Evolutionary conservation across 2,113 vertebrate species (phyloP), one percentile per base, ranked within the genome.

Genomic region (Stigmatopora argus): DNA sequence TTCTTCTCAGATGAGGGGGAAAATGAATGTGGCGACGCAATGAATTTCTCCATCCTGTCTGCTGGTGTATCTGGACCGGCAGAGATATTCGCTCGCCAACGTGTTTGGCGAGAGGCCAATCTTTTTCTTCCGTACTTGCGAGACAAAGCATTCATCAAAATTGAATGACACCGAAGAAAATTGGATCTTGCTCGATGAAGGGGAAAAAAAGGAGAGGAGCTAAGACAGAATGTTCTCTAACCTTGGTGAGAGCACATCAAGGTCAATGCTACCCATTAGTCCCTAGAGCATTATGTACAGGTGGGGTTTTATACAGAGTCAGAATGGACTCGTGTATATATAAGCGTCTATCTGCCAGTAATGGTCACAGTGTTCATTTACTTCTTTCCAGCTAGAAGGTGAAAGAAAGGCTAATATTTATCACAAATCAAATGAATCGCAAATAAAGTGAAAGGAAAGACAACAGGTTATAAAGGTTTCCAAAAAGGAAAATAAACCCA

Each of bases 131-230:
- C 46, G 57, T 67, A 78, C 70, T 73, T 67, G 62, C 75, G 55
- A 63, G 78, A 87, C 78, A 81, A 82, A 66, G 60, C 58, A 73
- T 64, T 81, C 76, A 86, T 86, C 70, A 81, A 83, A 86, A 74
- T 60, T 79, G 65, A 82, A 86, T 80, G 73, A 73, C 38, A 52
- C 17, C 52, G 76, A 78, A 78, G 82, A 71, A 85, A 84, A 78
- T 71, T 61, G 71, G 69, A 82, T 83, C 72, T 53, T 59, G 63
- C 65, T 68, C 49, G 64, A 78, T 19, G 18, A 58, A 19, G 41
- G 48, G 71, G 59, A 67, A 47, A 44, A 63, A 59, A 64, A 48
- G 11, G 12, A 53, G 19, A 53, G 51, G 10, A 23, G 51, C 23
- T 38, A 55, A 56, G 53, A 77, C 41, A 14, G 76, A 60, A 77